These are phyloP conservation scores for Apaloderma vittatum DNA, from an alignment of 2,113 vertebrate genomes.

Conservation along the genomic window DNA sequence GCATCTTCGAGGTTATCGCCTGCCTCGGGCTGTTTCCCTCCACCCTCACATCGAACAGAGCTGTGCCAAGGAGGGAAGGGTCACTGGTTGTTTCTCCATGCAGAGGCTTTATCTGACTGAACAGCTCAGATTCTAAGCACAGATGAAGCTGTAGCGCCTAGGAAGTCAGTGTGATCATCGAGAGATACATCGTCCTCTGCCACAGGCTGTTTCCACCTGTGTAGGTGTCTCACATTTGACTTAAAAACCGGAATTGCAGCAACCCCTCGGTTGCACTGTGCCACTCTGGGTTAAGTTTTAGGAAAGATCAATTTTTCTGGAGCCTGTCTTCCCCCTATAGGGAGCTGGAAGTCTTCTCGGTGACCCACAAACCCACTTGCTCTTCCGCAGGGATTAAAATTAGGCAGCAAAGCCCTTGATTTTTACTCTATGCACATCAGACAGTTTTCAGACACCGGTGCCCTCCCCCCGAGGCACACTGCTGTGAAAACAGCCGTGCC, in stretches of 20 bases:
- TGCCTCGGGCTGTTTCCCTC: background rate
- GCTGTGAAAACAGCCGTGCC: background rate
- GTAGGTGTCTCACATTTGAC: background rate
- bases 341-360: background rate
- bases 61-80: background rate
- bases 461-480: background rate
- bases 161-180: background rate
- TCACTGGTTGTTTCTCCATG: rapidly evolving
- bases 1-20: background rate
- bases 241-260: background rate
- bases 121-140: rapidly evolving
- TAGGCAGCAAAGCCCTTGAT: background rate
- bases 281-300: background rate
- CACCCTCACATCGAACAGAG: rapidly evolving
- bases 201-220: background rate
- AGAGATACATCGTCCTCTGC: background rate
- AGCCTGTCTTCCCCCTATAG: background rate
- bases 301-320: background rate
- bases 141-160: background rate
- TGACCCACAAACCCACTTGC: background rate
- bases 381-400: background rate
- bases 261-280: background rate
- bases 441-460: rapidly evolving
- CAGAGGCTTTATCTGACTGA: background rate
- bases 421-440: background rate